Evolutionary conservation across 1,140 invertebrate genomes (phyloP).

Genomic region (Aricia agestis): DNA sequence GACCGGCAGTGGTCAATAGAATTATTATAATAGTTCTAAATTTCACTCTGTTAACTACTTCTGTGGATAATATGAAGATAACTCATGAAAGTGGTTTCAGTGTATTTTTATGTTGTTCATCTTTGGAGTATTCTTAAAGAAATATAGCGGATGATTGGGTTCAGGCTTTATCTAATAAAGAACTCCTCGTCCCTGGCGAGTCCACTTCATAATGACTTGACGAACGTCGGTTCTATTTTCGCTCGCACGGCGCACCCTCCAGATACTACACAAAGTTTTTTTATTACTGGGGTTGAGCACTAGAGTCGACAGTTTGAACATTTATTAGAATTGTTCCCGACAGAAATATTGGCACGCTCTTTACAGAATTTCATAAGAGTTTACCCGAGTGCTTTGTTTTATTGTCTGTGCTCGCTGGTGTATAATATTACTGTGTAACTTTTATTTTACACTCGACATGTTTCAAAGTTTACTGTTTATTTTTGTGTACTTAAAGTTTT

Average conservation of each 20-base stretch:
- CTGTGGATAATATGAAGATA: no score
- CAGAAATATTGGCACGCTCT: constrained; percentile 11
- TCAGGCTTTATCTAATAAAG: no score
- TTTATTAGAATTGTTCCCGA: constrained; percentile 3
- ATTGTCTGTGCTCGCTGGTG: background rate
- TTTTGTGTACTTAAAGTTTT: background rate
- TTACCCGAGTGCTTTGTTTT: constrained; percentile 22
- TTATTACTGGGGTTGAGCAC: background rate
- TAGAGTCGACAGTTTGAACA: background rate
- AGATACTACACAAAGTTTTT: background rate
- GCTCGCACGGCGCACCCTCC: background rate
- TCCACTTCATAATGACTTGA: background rate
- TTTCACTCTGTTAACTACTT: no score
- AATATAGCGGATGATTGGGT: no score
- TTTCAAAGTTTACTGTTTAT: background rate
- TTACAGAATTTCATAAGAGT: background rate
- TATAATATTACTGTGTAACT: background rate
- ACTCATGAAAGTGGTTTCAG: no score
- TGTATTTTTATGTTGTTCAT: no score
- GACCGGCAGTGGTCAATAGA: no score
- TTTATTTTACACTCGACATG: background rate
- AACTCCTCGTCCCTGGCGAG: no score
- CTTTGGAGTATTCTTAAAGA: no score
- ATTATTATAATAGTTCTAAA: no score
- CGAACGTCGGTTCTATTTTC: constrained; percentile 1